Base-by-base conservation (phyloP, 2,888 invertebrate genomes). In the Sepioteuthis lessoniana region DNA sequence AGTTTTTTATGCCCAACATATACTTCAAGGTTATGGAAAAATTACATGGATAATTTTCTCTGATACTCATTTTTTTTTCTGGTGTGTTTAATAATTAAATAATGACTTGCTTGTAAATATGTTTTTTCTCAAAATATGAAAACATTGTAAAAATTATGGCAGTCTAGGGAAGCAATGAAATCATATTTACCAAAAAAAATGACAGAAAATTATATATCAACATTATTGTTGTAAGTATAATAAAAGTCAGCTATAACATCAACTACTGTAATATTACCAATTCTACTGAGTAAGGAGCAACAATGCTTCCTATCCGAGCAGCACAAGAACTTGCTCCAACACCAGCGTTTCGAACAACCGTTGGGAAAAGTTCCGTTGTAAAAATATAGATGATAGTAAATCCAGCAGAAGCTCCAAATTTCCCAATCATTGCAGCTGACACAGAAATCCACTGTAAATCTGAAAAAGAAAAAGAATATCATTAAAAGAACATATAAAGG, bases 291-390 rank as follows among this genome's bases (percentile, higher is more conserved):
- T 76, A 76, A n/a, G 76, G 76, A 76, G 76, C 76, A 10, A 76
- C 76, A 76, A 76, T 76, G 16, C 76, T 76, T 0, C 76, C 76
- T 76, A 76, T 35, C n/a, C 76, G 76, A 35, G 76, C 76, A n/a
- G n/a, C 76, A 76, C 76, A 76, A 76, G 76, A 76, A 76, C 76
- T 76, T 76, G 76, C 76, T 76, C 76, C 76, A 76, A 76, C 76
- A 76, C 76, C 76, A 76, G 76, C 76, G n/a, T 76, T 76, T 76
- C 76, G 76, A 76, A 76, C 76, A 16, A 76, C 76, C n/a, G 76
- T 76, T 16, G 76, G 76, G 76, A 76, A 76, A 76, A 76, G 76
- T 76, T 76, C 76, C 5, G 76, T 76, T 13, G 76, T 76, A 76
- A 76, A 76, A 76, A 76, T 76, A 10, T 76, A 76, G 76, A 76